Evolutionary conservation across 2,113 vertebrate genomes (phyloP), one percentile per base, ranked within the genome.

Genomic region (Myotis brandtii): DNA sequence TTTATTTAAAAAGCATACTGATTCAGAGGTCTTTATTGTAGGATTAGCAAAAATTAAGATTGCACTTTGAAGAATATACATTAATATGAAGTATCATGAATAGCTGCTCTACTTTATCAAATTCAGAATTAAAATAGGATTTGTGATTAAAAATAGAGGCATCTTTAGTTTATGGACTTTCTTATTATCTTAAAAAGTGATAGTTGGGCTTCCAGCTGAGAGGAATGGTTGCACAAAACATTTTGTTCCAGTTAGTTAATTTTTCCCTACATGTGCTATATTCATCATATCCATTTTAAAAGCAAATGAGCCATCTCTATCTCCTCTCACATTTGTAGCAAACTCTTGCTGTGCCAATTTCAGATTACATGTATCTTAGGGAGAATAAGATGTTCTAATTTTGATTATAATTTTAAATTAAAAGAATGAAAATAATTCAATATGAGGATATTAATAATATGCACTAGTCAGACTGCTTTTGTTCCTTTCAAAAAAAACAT

Each of bases 231-330:
- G 94, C 95, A 95, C 98, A 97, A 98, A 98, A 95, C 96, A 98
- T 98, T 98, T 98, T 98, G 97, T 96, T 98, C 97, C 96, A 98
- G 97, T 98, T 98, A 98, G 98, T 98, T 98, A 99, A 98, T 98
- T 98, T 97, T 98, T 98, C 97, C 86, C 97, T 98, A 98, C 98
- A 98, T 98, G 98, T 98, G 79, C 95, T 98, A 87, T 98, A 98
- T 98, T 98, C 98, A 98, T 54, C 94, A 79, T 97, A 98, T 98
- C 97, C 97, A 98, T 98, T 99, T 98, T 98, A 98, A 98, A 98
- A 98, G 95, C 97, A 98, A 99, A 98, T 98, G 97, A 98, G 92
- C 95, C 96, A 93, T 90, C 80, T 97, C 97, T 97, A 32, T 97
- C 96, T 97, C 96, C 83, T 97, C 97, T 97, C 70, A 5, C 97